phyloP scores from a whole-genome alignment of 2,888 invertebrate species.

The Drosophila neutralis region DNA sequence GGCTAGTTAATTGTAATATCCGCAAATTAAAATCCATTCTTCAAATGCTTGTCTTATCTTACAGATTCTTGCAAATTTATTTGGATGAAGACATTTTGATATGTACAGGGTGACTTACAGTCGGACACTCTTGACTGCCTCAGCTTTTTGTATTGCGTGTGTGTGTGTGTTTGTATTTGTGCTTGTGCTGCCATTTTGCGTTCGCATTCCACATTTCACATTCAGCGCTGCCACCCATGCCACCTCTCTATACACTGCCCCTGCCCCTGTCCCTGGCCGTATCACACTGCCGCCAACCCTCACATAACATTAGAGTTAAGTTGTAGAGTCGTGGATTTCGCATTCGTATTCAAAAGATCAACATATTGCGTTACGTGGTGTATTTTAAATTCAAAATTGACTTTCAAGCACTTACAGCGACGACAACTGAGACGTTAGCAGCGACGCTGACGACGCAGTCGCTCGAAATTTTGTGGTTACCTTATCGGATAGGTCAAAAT shows the following conservation, averaged over 20 bases:
- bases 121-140: not conserved
- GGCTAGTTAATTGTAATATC: not conserved
- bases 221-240: constrained; percentile 25
- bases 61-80: not conserved
- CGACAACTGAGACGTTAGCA: constrained; percentile 17
- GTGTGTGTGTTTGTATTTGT: constrained; percentile 34
- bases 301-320: constrained; percentile 18
- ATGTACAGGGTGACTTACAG: not conserved
- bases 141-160: constrained; percentile 13
- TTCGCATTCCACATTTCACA: constrained; percentile 41
- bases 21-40: not conserved
- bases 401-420: constrained; percentile 75
- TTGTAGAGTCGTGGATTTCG: constrained; percentile 54
- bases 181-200: constrained; percentile 65
- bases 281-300: not conserved
- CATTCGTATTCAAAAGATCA: constrained; percentile 80
- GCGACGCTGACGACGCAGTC: constrained; percentile 14
- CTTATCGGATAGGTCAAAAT: constrained; percentile 38
- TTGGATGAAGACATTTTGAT: not conserved
- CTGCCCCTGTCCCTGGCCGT: not conserved
- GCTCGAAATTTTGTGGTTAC: constrained; percentile 24
- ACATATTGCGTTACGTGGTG: constrained; percentile 79
- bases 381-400: constrained; percentile 80
- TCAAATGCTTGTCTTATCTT: not conserved
- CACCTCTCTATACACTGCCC: not conserved